These are phyloP conservation scores for Theocolax elegans DNA, from an alignment of 1,140 invertebrate genomes.

Conservation along the genomic window DNA sequence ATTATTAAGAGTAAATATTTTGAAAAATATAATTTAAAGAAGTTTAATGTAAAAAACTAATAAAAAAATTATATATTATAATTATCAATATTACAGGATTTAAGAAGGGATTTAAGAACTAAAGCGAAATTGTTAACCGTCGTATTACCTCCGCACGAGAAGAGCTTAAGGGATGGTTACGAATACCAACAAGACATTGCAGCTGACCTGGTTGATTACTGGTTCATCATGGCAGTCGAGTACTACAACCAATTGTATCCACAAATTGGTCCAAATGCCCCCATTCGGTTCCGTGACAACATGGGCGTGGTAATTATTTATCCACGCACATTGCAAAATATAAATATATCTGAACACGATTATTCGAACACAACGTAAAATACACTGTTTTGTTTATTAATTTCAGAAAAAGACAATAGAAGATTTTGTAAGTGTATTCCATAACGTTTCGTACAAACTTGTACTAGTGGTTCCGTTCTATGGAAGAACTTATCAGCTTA, in stretches of 20 bases:
- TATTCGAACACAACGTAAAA: too few relatives aligned
- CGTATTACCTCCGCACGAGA: neutral
- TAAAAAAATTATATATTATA: neutral
- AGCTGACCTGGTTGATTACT: constrained; percentile 18
- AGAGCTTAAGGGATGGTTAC: too few relatives aligned
- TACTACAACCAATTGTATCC: neutral
- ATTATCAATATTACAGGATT: neutral
- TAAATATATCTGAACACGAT: too few relatives aligned
- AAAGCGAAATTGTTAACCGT: neutral
- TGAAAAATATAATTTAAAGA: too few relatives aligned
- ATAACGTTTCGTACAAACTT: neutral
- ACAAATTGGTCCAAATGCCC: constrained; percentile 1
- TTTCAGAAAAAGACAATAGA: constrained; percentile 10
- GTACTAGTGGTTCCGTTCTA: constrained; percentile 30
- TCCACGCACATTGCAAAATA: too few relatives aligned
- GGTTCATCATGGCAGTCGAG: constrained; percentile 29
- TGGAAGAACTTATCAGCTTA: constrained; percentile 11
- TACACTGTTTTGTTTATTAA: too few relatives aligned
- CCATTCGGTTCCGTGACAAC: neutral
- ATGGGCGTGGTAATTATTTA: constrained; percentile 2
- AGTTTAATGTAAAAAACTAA: neutral
- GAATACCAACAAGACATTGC: too few relatives aligned
- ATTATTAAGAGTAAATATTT: constrained; percentile 8
- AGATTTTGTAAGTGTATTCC: neutral
- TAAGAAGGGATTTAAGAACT: neutral